Conservation (phyloP, 2,797 vertebrate species). For the Okamejei kenojei region DNA sequence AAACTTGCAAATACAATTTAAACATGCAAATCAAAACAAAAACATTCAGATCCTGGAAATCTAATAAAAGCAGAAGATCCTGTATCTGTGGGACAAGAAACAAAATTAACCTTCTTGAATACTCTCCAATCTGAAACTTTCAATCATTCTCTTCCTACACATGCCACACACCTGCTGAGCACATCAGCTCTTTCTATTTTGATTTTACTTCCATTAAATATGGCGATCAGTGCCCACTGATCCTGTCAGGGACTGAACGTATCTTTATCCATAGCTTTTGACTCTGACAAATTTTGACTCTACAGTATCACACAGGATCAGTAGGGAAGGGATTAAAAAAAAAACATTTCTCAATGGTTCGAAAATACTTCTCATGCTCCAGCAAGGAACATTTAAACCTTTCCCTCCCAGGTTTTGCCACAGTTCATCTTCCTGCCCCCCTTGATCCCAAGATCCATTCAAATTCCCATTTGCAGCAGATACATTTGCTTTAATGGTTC, state of each 20-base stretch:
- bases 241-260: not conserved
- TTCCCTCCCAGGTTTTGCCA: not conserved
- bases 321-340: not conserved
- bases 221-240: too few species aligned
- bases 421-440: not conserved
- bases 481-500: too few species aligned
- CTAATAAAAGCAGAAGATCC: too few species aligned
- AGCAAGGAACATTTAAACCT: not conserved
- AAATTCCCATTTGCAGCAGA: not conserved
- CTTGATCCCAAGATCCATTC: not conserved
- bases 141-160: too few species aligned
- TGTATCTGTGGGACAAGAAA: too few species aligned
- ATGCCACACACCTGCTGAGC: too few species aligned
- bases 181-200: too few species aligned
- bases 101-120: too few species aligned
- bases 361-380: not conserved
- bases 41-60: too few species aligned
- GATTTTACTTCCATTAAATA: not conserved
- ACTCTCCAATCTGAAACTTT: too few species aligned
- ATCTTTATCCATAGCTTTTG: not conserved
- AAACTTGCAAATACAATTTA: too few species aligned
- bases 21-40: too few species aligned
- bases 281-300: not conserved
- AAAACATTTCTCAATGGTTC: not conserved
- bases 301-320: not conserved